These are phyloP conservation scores for Leptogaster cylindrica DNA, from an alignment of 2,888 invertebrate genomes.

Conservation along the genomic window DNA sequence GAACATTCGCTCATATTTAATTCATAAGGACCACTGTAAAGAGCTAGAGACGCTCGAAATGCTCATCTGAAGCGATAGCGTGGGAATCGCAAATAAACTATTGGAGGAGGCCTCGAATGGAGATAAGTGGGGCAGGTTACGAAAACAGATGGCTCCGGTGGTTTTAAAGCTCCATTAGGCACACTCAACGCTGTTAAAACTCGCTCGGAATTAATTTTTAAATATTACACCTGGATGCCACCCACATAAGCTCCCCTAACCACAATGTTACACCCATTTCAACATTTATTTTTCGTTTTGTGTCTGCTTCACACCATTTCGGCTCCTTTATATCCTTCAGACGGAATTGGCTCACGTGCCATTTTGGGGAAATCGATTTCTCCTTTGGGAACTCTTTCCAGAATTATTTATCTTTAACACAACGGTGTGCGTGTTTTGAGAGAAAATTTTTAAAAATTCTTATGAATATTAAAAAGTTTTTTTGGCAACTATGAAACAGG, in stretches of 20 bases:
- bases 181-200: not conserved
- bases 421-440: not conserved
- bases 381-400: constrained; percentile 26
- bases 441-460: constrained; percentile 16
- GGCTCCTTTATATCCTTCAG: constrained; percentile 4
- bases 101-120: not conserved
- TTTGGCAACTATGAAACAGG: too few species aligned
- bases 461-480: constrained; percentile 22
- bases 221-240: not conserved
- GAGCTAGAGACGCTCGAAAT: constrained; percentile 2
- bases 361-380: constrained; percentile 34
- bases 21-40: constrained; percentile 19
- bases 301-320: not conserved
- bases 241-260: not conserved
- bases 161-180: not conserved
- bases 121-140: not conserved
- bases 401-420: constrained; percentile 23
- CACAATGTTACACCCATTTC: constrained; percentile 23
- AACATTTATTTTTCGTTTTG: not conserved
- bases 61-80: constrained; percentile 4
- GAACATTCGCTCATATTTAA: constrained; percentile 21
- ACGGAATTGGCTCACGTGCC: constrained; percentile 27
- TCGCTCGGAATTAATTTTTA: constrained; percentile 2
- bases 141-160: not conserved
- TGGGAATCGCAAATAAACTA: not conserved